Evolutionary conservation across 2,888 invertebrate genomes (phyloP), one percentile per base, ranked within the genome.

Genomic region (Platerodrilus igneus): DNA sequence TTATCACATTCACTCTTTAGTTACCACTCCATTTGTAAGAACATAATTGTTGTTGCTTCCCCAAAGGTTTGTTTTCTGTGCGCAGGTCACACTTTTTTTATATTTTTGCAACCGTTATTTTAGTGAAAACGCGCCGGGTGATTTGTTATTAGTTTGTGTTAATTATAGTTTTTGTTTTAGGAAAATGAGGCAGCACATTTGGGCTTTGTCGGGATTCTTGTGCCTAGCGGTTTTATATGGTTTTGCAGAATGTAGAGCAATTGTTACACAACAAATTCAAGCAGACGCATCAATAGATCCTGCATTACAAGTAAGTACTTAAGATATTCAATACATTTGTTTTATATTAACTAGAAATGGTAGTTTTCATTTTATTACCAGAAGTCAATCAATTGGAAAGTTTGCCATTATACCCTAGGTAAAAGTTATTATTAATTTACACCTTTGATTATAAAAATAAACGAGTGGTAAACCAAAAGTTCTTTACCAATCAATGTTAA

Each of bases 1-100:
- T 63, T 63, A 63, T 62, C 65, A 61, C 67, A 69, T 67, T 68
- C 66, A 63, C 62, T 64, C 58, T 56, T 59, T 57, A 62, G 61
- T 62, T 62, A 51, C 62, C 57, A 54, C 53, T 58, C 59, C 55
- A 57, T 62, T 64, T 67, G 66, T 67, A 67, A 65, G 65, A 23
- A 26, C 26, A 29, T 28, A 13, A 20, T 21, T 27, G 19, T 11
- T 20, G 19, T 28, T n/a, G n/a, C n/a, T n/a, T n/a, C n/a, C n/a
- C n/a, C n/a, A n/a, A n/a, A 25, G 13, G 13, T 17, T 9, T 9
- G 9, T 29, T 37, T 8, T 14, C 17, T n/a, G 18, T 13, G 22
- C n/a, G 14, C 23, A 10, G 28, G 39, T 34, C 39, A 40, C 34
- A 28, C 31, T 33, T 30, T 9, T 13, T 42, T 28, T 28, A 18